Evolutionary conservation across 2,888 invertebrate species (phyloP).

Genomic region (Drosophila seclusa): DNA sequence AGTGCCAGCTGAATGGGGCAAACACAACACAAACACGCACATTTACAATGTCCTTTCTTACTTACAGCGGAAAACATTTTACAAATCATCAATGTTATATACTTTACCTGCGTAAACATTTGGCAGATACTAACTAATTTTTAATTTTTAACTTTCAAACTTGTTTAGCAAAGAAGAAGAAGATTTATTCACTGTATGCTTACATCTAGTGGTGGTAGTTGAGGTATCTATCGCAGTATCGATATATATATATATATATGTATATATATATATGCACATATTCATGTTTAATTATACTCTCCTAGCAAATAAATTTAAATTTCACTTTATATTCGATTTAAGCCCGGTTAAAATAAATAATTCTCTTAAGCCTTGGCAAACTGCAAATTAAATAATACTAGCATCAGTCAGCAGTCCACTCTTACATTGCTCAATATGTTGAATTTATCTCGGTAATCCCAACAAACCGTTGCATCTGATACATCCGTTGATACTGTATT

Average conservation of each 20-base stretch:
- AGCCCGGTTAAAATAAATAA: background rate
- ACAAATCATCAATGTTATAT: background rate
- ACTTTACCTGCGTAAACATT: background rate
- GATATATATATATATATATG: too few species aligned
- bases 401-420: background rate
- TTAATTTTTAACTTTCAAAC: background rate
- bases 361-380: background rate
- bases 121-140: background rate
- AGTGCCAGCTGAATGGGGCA: slow-evolving; percentile 6
- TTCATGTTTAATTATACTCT: background rate
- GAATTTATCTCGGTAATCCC: background rate
- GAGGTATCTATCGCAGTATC: too few species aligned
- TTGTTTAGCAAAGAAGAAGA: background rate
- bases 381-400: background rate
- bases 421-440: background rate
- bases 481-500: background rate
- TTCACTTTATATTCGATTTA: background rate
- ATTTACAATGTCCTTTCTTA: background rate
- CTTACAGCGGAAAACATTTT: background rate
- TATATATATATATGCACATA: background rate
- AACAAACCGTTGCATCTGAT: background rate
- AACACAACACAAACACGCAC: background rate
- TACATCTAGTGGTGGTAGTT: too few species aligned
- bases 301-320: background rate
- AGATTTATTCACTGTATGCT: too few species aligned